phyloP scores from a whole-genome alignment of 37 sponge, comb jelly and placozoan genomes.

The Dysidea cf. avara region DNA sequence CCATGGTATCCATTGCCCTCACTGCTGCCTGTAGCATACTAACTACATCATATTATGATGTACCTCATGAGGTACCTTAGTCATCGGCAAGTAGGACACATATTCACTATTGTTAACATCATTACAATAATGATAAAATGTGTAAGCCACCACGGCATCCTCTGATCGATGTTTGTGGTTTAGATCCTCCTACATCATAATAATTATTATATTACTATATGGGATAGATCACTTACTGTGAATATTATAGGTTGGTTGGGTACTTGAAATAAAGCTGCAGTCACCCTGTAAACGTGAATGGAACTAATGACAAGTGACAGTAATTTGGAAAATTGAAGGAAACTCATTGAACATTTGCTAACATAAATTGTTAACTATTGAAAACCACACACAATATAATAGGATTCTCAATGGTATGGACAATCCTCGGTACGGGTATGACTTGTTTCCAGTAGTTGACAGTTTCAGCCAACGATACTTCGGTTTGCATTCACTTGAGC shows the following conservation, averaged over 20 bases:
- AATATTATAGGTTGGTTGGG: conserved; percentile 85
- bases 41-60: not conserved
- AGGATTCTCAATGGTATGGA: too few relatives aligned
- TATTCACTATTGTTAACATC: conserved; percentile 78
- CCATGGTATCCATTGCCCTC: conserved; percentile 80
- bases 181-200: conserved; percentile 62
- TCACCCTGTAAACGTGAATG: conserved; percentile 29
- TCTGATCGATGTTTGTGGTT: conserved; percentile 69
- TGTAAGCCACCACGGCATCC: conserved; percentile 88
- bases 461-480: too few relatives aligned
- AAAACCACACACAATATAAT: too few relatives aligned
- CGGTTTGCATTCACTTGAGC: too few relatives aligned
- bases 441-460: too few relatives aligned
- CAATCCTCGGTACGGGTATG: too few relatives aligned
- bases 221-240: conserved; percentile 42
- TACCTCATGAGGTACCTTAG: conserved; percentile 73
- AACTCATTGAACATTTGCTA: too few relatives aligned
- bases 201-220: not conserved
- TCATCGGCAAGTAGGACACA: conserved; percentile 85
- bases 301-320: not conserved
- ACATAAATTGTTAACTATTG: too few relatives aligned
- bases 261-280: conserved; percentile 81
- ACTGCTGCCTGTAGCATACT: conserved; percentile 60
- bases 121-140: conserved; percentile 79
- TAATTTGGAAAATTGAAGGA: too few relatives aligned